phyloP scores from a whole-genome alignment of 2,888 invertebrate genomes.

The Agapostemon virescens region DNA sequence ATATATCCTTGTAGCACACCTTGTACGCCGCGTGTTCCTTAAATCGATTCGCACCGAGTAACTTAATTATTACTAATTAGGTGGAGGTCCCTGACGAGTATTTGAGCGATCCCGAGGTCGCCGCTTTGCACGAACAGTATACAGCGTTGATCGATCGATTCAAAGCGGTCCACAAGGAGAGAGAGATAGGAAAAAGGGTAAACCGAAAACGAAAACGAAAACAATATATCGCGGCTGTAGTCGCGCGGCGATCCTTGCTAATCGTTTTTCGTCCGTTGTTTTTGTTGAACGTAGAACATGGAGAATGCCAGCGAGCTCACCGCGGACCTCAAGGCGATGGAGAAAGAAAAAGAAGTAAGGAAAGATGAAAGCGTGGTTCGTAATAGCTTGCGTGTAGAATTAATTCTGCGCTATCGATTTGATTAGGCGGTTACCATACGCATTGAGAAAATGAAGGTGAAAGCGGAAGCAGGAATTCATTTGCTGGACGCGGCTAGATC shows the following conservation, averaged over 20 bases:
- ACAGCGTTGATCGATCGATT: slow-evolving; percentile 89
- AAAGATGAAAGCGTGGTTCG: neutral
- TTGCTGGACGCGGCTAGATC: slow-evolving; percentile 78
- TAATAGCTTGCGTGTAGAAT: neutral
- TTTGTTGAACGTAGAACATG: slow-evolving; percentile 79
- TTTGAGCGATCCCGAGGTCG: slow-evolving; percentile 87
- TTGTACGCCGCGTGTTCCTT: neutral
- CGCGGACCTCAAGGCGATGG: slow-evolving; percentile 92
- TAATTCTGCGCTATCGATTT: slow-evolving; percentile 16
- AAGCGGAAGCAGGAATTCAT: slow-evolving; percentile 70
- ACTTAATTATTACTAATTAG: slow-evolving; percentile 72
- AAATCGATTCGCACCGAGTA: neutral
- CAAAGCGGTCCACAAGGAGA: slow-evolving; percentile 88
- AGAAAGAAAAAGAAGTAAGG: slow-evolving; percentile 85
- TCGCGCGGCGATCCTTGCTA: neutral
- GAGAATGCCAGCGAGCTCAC: slow-evolving; percentile 90
- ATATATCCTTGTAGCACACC: too few relatives aligned
- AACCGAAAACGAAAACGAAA: neutral
- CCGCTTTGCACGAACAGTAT: slow-evolving; percentile 87
- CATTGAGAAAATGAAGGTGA: slow-evolving; percentile 73
- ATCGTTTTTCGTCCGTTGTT: neutral
- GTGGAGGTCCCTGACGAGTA: slow-evolving; percentile 89
- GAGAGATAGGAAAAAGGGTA: slow-evolving; percentile 81
- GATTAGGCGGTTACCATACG: slow-evolving; percentile 63
- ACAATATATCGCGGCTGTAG: neutral